phyloP scores from a whole-genome alignment of 2,888 invertebrate genomes.

The Clostera curtula region DNA sequence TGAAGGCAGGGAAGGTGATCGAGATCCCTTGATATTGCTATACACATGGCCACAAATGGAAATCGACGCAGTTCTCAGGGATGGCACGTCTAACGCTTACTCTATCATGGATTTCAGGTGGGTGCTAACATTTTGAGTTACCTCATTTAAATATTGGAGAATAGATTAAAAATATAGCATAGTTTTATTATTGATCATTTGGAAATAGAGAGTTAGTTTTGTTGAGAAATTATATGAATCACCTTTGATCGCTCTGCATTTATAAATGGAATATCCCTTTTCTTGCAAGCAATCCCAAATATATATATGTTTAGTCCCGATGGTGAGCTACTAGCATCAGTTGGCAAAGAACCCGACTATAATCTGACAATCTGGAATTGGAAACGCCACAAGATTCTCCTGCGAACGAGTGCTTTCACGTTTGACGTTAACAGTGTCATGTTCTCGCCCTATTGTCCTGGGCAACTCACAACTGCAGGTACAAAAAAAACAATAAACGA shows the following conservation, averaged over 20 bases:
- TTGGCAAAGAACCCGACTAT: conserved; percentile 90
- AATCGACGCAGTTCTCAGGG: conserved; percentile 81
- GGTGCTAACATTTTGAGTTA: too few species aligned
- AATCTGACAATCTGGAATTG: conserved; percentile 93
- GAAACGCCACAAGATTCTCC: conserved; percentile 82
- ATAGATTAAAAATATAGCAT: too few species aligned
- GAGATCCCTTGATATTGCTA: conserved; percentile 83
- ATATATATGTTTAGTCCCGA: too few species aligned
- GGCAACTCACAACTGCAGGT: conserved; percentile 87
- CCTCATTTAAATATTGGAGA: too few species aligned
- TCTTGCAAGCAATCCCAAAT: too few species aligned
- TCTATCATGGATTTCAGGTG: conserved; percentile 84
- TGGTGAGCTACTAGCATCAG: conserved; percentile 86
- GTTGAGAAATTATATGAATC: too few species aligned
- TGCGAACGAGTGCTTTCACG: conserved; percentile 88
- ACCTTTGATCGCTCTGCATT: too few species aligned
- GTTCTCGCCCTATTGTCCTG: conserved; percentile 88
- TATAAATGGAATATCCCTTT: too few species aligned
- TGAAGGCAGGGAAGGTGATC: conserved; percentile 73
- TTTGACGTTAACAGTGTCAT: conserved; percentile 86
- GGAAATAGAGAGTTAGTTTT: too few species aligned
- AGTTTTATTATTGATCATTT: too few species aligned
- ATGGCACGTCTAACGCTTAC: conserved; percentile 84
- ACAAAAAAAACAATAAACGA: background rate
- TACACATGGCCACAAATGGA: conserved; percentile 89